These are phyloP conservation scores for Pyrrhosoma nymphula DNA, from an alignment of 2,888 invertebrate species.

Conservation along the genomic window DNA sequence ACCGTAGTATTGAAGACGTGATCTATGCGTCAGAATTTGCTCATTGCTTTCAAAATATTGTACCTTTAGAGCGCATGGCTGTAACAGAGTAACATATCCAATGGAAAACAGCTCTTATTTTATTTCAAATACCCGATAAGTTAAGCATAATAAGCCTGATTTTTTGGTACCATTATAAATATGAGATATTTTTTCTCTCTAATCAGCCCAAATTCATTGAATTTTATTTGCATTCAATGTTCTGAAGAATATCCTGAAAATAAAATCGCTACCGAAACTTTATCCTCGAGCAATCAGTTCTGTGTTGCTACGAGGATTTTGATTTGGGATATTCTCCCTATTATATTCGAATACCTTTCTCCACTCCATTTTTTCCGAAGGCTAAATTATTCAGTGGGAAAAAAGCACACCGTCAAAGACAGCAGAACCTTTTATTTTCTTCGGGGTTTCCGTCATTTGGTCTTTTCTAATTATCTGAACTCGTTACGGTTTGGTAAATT, in stretches of 20 bases:
- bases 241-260: neutral
- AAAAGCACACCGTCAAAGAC: neutral
- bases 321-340: neutral
- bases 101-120: no score
- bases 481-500: slow-evolving; percentile 17
- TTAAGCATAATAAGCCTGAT: no score
- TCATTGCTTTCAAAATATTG: no score
- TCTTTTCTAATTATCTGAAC: neutral
- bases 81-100: no score
- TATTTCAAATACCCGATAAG: no score
- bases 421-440: neutral
- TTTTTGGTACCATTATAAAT: no score
- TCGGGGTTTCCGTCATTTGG: neutral
- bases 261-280: neutral
- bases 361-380: neutral
- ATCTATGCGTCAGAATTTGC: no score
- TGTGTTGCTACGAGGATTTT: neutral
- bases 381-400: neutral
- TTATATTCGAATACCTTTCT: neutral
- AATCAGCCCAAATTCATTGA: no score
- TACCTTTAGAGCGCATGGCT: no score
- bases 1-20: no score
- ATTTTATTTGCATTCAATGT: neutral
- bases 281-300: neutral
- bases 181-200: no score